Conservation (phyloP, 2,113 vertebrate genomes). For the Zosterops borbonicus region DNA sequence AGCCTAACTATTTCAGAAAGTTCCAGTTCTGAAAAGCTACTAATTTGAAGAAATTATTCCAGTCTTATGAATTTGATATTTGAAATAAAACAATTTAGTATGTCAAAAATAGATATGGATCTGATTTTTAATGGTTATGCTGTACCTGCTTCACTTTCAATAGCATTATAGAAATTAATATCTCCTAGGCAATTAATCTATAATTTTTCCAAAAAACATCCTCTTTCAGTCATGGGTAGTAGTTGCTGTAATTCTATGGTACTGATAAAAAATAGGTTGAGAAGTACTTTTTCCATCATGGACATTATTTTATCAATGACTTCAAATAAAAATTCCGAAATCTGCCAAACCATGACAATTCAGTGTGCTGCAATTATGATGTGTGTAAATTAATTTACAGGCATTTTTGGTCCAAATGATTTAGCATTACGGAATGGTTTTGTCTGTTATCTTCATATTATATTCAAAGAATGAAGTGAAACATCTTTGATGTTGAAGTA, state of each 20-base stretch:
- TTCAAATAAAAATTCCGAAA: not conserved
- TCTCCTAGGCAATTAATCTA: not conserved
- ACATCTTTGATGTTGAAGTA: slow-evolving; percentile 55
- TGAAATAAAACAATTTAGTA: not conserved
- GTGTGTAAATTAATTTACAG: not conserved
- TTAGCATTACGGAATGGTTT: slow-evolving; percentile 1
- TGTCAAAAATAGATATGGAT: not conserved
- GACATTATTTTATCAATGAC: not conserved
- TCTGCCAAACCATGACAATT: not conserved
- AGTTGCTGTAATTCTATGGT: not conserved
- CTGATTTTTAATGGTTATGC: not conserved
- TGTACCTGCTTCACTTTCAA: not conserved
- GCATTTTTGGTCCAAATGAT: not conserved
- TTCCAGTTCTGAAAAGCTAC: not conserved
- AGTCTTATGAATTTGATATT: not conserved
- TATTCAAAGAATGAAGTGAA: slow-evolving; percentile 41
- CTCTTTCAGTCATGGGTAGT: not conserved
- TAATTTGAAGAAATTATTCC: not conserved
- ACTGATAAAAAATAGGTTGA: not conserved
- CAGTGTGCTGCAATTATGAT: not conserved
- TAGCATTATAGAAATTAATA: not conserved
- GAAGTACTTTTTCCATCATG: not conserved
- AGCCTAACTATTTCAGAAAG: not conserved
- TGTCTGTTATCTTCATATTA: slow-evolving; percentile 31
- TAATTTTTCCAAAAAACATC: not conserved